phyloP scores from a whole-genome alignment of 2,113 vertebrate species.

The Rhineura floridana region DNA sequence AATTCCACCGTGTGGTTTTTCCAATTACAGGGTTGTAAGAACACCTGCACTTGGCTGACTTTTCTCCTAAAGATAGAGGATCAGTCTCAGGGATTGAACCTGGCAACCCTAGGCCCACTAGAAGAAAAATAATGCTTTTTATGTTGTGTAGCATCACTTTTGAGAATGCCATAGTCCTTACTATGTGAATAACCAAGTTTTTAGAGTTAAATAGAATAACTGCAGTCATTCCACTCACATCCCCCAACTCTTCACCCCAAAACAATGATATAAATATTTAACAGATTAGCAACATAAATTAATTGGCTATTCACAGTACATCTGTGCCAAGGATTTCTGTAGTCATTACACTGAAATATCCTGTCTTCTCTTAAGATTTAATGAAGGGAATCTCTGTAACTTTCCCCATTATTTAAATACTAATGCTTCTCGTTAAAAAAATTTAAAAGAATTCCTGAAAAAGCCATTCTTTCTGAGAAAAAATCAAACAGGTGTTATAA shows the following conservation, averaged over 20 bases:
- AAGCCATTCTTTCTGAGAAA: slow-evolving; percentile 17
- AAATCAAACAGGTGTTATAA: slow-evolving; percentile 72
- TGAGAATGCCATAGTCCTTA: slow-evolving; percentile 61
- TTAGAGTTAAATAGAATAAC: slow-evolving; percentile 50
- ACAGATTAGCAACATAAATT: slow-evolving; percentile 28
- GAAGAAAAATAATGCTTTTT: slow-evolving; percentile 42
- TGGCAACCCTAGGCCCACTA: too few relatives aligned
- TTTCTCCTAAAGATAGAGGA: too few relatives aligned
- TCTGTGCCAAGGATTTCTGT: background rate
- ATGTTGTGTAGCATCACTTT: slow-evolving; percentile 23
- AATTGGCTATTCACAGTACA: slow-evolving; percentile 1
- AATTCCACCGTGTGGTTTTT: too few relatives aligned
- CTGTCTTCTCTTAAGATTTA: slow-evolving; percentile 5
- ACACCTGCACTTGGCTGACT: too few relatives aligned
- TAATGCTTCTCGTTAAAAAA: background rate
- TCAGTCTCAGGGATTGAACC: too few relatives aligned
- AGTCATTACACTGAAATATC: slow-evolving; percentile 42
- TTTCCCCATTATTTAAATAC: slow-evolving; percentile 23
- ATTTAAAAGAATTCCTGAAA: slow-evolving; percentile 5
- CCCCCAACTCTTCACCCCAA: background rate
- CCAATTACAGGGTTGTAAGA: too few relatives aligned
- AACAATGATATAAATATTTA: slow-evolving; percentile 15
- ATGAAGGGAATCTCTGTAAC: background rate
- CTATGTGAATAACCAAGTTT: slow-evolving; percentile 49
- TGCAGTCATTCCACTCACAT: slow-evolving; percentile 24